These are phyloP conservation scores for Actinemys pallida DNA, from an alignment of 2,113 vertebrate species.

Conservation along the genomic window DNA sequence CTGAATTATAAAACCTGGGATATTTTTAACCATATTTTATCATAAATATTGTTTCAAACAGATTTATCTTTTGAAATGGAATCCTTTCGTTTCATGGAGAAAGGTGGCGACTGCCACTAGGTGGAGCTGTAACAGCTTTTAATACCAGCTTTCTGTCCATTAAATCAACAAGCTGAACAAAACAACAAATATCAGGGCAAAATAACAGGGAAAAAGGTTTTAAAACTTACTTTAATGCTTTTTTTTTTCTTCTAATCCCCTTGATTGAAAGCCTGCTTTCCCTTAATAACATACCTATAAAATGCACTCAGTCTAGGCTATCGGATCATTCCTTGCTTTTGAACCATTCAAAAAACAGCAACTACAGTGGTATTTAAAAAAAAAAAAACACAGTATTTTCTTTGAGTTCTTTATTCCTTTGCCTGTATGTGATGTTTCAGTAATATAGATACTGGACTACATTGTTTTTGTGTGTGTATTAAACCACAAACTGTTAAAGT, in stretches of 20 bases:
- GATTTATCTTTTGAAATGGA: neutral
- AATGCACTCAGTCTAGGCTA: no score
- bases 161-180: slow-evolving; percentile 42
- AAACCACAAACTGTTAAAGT: slow-evolving; percentile 15
- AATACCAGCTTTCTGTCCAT: neutral
- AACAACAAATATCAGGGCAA: slow-evolving; percentile 14
- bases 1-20: fast-evolving
- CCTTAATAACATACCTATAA: neutral
- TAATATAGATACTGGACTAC: fast-evolving
- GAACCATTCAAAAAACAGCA: neutral
- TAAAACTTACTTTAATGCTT: neutral
- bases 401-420: neutral
- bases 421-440: neutral
- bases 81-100: neutral
- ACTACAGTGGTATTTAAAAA: neutral
- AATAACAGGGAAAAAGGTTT: neutral
- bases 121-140: slow-evolving; percentile 34
- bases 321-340: slow-evolving; percentile 23
- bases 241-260: neutral
- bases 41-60: neutral
- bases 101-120: slow-evolving; percentile 42
- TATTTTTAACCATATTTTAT: fast-evolving
- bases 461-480: neutral
- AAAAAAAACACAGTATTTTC: neutral
- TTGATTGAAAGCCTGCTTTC: neutral